Evolutionary conservation across 2,113 vertebrate species (phyloP).

Genomic region (Siniperca chuatsi): DNA sequence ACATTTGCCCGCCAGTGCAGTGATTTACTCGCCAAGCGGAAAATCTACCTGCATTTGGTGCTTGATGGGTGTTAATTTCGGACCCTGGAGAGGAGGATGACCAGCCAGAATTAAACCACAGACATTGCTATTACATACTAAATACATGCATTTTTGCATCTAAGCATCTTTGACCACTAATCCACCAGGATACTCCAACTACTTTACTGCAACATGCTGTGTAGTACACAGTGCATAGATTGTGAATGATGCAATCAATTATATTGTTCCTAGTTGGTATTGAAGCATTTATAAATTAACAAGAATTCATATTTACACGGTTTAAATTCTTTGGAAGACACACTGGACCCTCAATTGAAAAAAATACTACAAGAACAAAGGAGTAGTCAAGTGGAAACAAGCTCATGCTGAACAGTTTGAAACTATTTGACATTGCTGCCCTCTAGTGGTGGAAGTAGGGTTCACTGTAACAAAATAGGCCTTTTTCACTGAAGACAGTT

Average conservation of each 20-base stretch:
- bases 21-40: no score
- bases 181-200: not conserved
- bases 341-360: not conserved
- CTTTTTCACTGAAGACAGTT: not conserved
- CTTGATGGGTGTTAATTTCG: no score
- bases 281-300: not conserved
- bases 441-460: slow-evolving; percentile 51
- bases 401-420: not conserved
- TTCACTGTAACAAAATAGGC: not conserved
- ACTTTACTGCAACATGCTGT: not conserved
- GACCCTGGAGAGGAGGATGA: not conserved
- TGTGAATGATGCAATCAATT: not conserved
- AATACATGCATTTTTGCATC: not conserved
- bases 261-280: not conserved
- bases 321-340: not conserved
- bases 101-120: not conserved
- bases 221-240: not conserved
- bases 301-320: not conserved
- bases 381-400: not conserved
- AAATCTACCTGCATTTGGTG: no score
- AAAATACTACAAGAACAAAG: not conserved
- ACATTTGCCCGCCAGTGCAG: no score
- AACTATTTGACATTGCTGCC: slow-evolving; percentile 43
- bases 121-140: not conserved
- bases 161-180: not conserved